Evolutionary conservation across 2,888 invertebrate species (phyloP).

Genomic region (Lithophane ornitopus): DNA sequence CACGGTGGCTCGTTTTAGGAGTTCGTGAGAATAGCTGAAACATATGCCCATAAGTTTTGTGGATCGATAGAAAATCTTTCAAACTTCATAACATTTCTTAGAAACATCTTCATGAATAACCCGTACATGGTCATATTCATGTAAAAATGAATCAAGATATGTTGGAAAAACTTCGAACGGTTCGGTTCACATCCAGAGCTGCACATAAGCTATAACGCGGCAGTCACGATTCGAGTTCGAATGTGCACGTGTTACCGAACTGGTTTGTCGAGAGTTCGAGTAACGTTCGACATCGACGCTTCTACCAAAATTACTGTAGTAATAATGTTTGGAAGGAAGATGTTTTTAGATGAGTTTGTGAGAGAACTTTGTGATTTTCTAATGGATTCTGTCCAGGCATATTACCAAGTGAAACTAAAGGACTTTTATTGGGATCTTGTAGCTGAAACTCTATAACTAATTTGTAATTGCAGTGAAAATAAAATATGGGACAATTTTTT

Average conservation of each 20-base stretch:
- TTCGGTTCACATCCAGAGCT: constrained; percentile 52
- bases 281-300: constrained; percentile 51
- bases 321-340: constrained; percentile 15
- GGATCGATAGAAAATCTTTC: not conserved
- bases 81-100: not conserved
- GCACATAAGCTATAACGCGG: constrained; percentile 73
- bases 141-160: constrained; percentile 51
- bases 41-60: not conserved
- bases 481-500: not conserved
- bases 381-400: not conserved
- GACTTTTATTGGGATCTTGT: not conserved
- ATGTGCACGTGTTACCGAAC: constrained; percentile 80
- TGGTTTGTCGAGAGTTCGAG: constrained; percentile 68
- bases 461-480: not conserved
- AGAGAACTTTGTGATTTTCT: not conserved
- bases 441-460: not conserved
- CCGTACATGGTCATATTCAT: constrained; percentile 26
- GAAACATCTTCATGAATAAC: constrained; percentile 6
- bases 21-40: not conserved
- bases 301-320: constrained; percentile 34
- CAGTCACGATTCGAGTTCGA: constrained; percentile 79
- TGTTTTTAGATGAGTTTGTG: constrained; percentile 5
- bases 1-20: no score
- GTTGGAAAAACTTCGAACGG: constrained; percentile 47
- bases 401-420: not conserved